These are phyloP conservation scores for Condylostylus longicornis DNA, from an alignment of 1,140 invertebrate genomes.

Conservation along the genomic window DNA sequence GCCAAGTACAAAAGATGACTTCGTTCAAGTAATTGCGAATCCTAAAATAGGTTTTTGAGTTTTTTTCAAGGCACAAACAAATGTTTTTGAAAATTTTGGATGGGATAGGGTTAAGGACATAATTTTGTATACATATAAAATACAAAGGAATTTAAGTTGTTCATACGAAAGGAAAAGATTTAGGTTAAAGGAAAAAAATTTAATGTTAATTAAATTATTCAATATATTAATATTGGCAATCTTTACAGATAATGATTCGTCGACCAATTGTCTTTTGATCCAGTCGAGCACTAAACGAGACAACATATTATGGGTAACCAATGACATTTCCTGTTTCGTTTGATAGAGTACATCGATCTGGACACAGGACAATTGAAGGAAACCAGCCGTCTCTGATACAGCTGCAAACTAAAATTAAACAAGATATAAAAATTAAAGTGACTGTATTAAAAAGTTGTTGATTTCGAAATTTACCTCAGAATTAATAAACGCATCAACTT, in stretches of 20 bases:
- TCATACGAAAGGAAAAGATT: too few relatives aligned
- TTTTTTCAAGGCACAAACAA: too few relatives aligned
- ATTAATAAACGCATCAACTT: slow-evolving; percentile 56
- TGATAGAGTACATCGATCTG: slow-evolving; percentile 51
- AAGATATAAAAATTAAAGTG: neutral
- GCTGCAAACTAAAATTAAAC: slow-evolving; percentile 36
- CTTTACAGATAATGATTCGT: slow-evolving; percentile 23
- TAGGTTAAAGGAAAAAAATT: too few relatives aligned
- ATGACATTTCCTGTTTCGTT: slow-evolving; percentile 44
- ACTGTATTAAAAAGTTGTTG: neutral
- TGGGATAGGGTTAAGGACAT: too few relatives aligned
- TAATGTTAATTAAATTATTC: neutral
- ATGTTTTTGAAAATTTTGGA: neutral
- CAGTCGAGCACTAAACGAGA: slow-evolving; percentile 53
- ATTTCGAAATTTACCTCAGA: too few relatives aligned
- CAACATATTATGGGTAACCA: slow-evolving; percentile 41
- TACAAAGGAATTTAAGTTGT: neutral
- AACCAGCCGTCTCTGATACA: slow-evolving; percentile 39
- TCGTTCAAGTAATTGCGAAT: slow-evolving; percentile 41
- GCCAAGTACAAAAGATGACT: slow-evolving; percentile 65
- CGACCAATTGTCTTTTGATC: slow-evolving; percentile 41
- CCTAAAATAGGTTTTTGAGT: slow-evolving; percentile 22
- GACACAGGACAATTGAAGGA: slow-evolving; percentile 41
- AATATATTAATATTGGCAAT: neutral
- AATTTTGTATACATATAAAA: too few relatives aligned